Conservation (phyloP, 2,113 vertebrate species). For the Aramus guarauna region DNA sequence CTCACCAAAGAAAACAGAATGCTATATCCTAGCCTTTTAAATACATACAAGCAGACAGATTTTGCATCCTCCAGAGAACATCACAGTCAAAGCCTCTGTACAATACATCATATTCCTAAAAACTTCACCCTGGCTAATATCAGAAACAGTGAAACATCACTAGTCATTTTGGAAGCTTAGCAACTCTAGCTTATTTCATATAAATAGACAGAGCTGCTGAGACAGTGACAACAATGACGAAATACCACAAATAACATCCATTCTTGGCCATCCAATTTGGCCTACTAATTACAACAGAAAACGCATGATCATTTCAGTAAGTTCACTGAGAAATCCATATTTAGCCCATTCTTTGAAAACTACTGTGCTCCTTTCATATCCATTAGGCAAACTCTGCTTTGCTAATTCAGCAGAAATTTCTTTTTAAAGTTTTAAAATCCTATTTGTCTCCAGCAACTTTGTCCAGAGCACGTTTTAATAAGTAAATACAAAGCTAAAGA, state of each 20-base stretch:
- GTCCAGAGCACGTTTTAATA: not conserved
- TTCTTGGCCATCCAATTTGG: not conserved
- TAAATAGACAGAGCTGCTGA: not conserved
- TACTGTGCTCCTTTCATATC: not conserved
- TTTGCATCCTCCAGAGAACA: not conserved
- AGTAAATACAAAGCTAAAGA: not conserved
- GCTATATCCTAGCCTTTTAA: not conserved
- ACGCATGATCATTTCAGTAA: not conserved
- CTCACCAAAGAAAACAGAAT: not conserved
- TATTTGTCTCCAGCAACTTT: not conserved
- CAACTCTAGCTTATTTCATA: not conserved
- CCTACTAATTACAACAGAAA: not conserved
- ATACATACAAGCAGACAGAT: not conserved
- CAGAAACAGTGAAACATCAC: not conserved
- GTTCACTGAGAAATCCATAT: not conserved
- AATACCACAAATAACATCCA: not conserved
- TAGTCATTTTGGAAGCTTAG: not conserved
- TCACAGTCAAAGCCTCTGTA: not conserved
- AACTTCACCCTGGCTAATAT: not conserved
- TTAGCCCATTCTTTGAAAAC: not conserved
- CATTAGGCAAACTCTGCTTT: not conserved
- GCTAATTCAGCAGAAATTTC: not conserved
- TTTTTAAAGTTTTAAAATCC: not conserved
- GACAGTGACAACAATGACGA: not conserved
- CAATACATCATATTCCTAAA: not conserved